phyloP scores from a whole-genome alignment of 2,888 invertebrate genomes.

The Allophyes oxyacanthae region DNA sequence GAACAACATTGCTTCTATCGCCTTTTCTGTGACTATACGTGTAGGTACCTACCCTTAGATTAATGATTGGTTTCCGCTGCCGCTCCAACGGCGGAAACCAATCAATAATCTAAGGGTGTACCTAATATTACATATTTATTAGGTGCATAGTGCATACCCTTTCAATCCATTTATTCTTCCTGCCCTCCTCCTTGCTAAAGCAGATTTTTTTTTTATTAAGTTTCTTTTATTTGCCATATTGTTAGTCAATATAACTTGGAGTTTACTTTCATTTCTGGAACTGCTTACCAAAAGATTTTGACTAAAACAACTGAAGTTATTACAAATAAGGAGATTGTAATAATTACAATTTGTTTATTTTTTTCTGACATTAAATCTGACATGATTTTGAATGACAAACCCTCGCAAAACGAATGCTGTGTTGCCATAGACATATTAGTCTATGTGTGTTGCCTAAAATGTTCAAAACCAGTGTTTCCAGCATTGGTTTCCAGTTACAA shows the following conservation, averaged over 20 bases:
- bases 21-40: no score
- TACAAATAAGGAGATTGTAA: conserved; percentile 2
- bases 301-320: conserved; percentile 6
- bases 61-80: no score
- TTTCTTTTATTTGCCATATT: conserved; percentile 7
- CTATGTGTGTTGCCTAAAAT: no score
- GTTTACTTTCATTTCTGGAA: neutral
- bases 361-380: conserved; percentile 11
- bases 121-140: no score
- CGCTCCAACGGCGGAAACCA: no score
- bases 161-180: neutral
- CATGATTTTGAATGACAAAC: conserved; percentile 3
- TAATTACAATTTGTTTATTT: conserved; percentile 10
- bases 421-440: no score
- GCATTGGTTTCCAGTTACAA: no score
- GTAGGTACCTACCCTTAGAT: no score
- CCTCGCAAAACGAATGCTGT: neutral
- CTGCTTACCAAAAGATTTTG: conserved; percentile 5
- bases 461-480: no score
- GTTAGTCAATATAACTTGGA: neutral
- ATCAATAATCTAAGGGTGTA: no score
- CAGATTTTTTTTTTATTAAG: neutral
- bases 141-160: neutral
- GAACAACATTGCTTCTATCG: no score
- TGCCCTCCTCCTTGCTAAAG: neutral